Base-by-base conservation (phyloP, 2,888 invertebrate species). In the Prenolepis imparis region DNA sequence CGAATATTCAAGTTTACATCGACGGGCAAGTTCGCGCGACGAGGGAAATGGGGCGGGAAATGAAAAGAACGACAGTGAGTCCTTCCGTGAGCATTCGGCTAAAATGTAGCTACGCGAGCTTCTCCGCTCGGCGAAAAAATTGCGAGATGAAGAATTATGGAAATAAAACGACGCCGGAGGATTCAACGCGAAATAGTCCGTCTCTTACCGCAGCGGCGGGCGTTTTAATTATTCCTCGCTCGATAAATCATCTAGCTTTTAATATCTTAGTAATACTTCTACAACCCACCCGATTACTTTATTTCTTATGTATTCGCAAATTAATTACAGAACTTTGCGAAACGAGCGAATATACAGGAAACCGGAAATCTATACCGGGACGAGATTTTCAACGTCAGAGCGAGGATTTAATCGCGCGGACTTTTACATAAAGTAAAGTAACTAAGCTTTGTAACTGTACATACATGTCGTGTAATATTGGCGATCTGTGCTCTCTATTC, bases 131-230 rank as follows among this genome's bases (percentile, higher is more conserved):
- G 24, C 21, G 55, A 44, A 72, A 59, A 75, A 55, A 63, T 81
- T 73, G 67, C 55, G 74, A 78, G 64, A 52, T 78, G 84, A 84
- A 84, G 84, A 89, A 87, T 89, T 85, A 89, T 88, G 86, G 74
- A 89, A 89, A 86, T 88, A 88, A 83, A 86, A 78, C 81, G 57
- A 36, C 67, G 55, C 28, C 78, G 15, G 57, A 32, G 52, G 44
- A 59, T 44, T 80, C 59, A 72, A 24, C 59, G 72, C 15, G 72
- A 72, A 59, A 57, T 24, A 70, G 72, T 80, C 41, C n/a, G 72
- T 80, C 44, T 44, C 59, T 72, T 59, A 44, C 52, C 68, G 67
- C 83, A 15, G 18, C 36, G 21, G 52, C 63, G 52, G 52, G 41
- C 77, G 48, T 80, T 80, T 78, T 72, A 80, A 80, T 80, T 80